Evolutionary conservation across 2,888 invertebrate species (phyloP).

Genomic region (Conchocele bisecta): DNA sequence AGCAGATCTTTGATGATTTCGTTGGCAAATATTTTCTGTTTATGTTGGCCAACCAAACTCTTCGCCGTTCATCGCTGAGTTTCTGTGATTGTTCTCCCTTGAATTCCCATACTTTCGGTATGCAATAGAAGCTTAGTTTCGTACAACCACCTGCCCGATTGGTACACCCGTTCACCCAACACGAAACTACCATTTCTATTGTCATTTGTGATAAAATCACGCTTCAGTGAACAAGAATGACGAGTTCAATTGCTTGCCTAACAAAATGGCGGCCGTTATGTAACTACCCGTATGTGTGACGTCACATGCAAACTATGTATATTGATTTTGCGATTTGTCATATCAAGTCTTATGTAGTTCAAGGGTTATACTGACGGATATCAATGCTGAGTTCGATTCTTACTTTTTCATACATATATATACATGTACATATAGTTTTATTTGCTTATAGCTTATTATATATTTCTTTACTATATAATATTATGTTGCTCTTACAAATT

Average conservation of each 20-base stretch:
- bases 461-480: too few relatives aligned
- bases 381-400: too few relatives aligned
- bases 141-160: constrained; percentile 3
- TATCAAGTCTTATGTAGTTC: too few relatives aligned
- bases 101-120: constrained; percentile 4
- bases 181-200: constrained; percentile 29
- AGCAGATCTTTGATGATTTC: constrained; percentile 21
- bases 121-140: neutral
- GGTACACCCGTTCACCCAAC: constrained; percentile 14
- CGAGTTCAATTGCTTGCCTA: neutral
- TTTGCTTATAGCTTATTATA: too few relatives aligned
- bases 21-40: constrained; percentile 14
- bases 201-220: neutral
- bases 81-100: constrained; percentile 14
- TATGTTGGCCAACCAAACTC: constrained; percentile 15
- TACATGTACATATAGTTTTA: too few relatives aligned
- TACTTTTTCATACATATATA: too few relatives aligned
- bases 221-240: neutral
- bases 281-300: constrained; percentile 4
- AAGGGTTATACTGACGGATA: too few relatives aligned
- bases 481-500: too few relatives aligned
- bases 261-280: constrained; percentile 17
- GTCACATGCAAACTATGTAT: constrained; percentile 16
- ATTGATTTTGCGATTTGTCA: too few relatives aligned
- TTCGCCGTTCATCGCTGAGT: constrained; percentile 9